Evolutionary conservation across 2,797 vertebrate species (phyloP).

Genomic region (Hirundo rustica): DNA sequence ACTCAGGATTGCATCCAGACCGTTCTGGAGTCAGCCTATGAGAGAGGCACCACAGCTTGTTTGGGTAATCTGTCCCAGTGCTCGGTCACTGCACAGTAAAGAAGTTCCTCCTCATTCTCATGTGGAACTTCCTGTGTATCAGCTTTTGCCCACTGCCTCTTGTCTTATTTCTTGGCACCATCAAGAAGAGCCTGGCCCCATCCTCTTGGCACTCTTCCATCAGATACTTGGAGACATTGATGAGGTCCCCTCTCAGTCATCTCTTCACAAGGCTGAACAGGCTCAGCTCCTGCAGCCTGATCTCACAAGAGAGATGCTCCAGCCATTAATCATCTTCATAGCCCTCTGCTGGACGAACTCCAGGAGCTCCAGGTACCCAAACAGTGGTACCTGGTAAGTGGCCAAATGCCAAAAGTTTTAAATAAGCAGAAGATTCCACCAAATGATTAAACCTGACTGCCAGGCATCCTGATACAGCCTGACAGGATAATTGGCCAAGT

Average conservation of each 20-base stretch:
- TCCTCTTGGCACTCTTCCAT: background rate
- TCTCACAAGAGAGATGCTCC: background rate
- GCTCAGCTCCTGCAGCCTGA: background rate
- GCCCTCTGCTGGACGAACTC: background rate
- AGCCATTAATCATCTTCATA: background rate
- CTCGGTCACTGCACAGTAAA: background rate
- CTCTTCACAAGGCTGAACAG: background rate
- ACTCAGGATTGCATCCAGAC: background rate
- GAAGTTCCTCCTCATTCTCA: background rate
- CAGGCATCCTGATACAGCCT: background rate
- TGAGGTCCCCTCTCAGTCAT: background rate
- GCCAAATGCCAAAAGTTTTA: background rate
- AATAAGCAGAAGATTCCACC: background rate
- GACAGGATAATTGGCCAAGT: background rate
- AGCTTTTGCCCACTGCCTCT: background rate
- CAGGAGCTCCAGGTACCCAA: background rate
- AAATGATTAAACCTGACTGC: background rate
- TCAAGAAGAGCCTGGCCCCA: fast-evolving
- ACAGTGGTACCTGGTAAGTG: background rate
- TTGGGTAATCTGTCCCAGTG: background rate
- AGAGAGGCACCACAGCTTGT: background rate
- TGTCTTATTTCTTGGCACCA: background rate
- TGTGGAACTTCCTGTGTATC: background rate
- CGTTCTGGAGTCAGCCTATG: background rate
- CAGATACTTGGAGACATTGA: background rate